Base-by-base conservation (phyloP, 2,797 vertebrate genomes). In the Silurus aristotelis region DNA sequence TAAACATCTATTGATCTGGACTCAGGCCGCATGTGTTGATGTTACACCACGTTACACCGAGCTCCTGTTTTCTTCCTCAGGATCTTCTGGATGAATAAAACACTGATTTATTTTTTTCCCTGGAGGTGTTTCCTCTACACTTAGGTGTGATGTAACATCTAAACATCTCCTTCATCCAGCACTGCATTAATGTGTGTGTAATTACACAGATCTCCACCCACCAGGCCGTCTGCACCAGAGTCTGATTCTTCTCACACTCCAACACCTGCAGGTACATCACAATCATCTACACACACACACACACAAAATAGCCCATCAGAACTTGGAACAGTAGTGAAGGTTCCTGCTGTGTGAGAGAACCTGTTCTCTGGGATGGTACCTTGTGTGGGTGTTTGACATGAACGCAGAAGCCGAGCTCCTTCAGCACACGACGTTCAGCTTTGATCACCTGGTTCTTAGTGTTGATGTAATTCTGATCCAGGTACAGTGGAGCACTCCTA, bases 381-480 rank as follows among this genome's bases (percentile, higher is more conserved):
- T 77, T 77, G 55, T 77, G 75, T 19, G 75, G 75, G 9, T 77
- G 75, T 77, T 77, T 77, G 19, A 77, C 96, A 91, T 97, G 96
- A 93, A 97, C 96, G 94, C 96, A 97, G 95, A 97, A 97, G 92
- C 96, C 96, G 93, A 97, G 95, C 90, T 97, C 96, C 95, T 97
- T 97, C 91, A 97, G 93, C 88, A 97, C 93, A 92, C 96, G 94
- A 38, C 96, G 96, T 91, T 97, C 96, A 88, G 96, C 95, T 93
- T 97, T 97, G 93, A 97, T 96, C 92, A 96, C 94, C 95, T 97
- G 96, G 90, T 96, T 97, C 96, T 97, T 97, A 95, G 96, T 97
- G 93, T 96, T 96, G 94, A 97, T 97, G 95, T 97, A 97, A 94
- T 96, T 95, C 94, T 97, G 96, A 95, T 97, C 96, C 95, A 97